These are phyloP conservation scores for Zelleria hepariella DNA, from an alignment of 2,888 invertebrate species.

Conservation along the genomic window DNA sequence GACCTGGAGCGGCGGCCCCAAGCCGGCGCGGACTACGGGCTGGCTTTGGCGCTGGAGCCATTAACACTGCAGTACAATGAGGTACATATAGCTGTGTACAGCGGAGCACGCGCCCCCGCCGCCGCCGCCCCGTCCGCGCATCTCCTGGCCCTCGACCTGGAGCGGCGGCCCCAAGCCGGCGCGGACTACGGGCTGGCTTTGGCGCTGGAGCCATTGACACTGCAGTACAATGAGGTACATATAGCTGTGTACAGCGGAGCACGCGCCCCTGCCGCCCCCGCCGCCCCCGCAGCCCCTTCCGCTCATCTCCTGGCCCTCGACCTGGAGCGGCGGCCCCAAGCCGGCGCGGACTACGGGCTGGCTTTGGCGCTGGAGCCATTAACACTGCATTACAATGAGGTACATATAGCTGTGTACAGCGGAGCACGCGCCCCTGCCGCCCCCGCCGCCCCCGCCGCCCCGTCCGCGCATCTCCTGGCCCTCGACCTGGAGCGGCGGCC, in stretches of 20 bases:
- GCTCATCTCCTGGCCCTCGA: too few relatives aligned
- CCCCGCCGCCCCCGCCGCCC: slow-evolving; percentile 56
- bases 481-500: slow-evolving; percentile 83
- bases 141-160: background rate
- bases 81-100: slow-evolving; percentile 78
- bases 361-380: too few relatives aligned
- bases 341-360: too few relatives aligned
- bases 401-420: slow-evolving; percentile 78
- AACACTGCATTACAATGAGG: too few relatives aligned
- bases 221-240: background rate
- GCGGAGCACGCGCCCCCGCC: slow-evolving; percentile 38
- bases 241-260: background rate
- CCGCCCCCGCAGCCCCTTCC: too few relatives aligned
- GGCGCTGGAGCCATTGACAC: background rate
- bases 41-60: slow-evolving; percentile 78
- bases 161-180: background rate
- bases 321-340: too few relatives aligned
- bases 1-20: slow-evolving; percentile 82
- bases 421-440: slow-evolving; percentile 46
- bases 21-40: slow-evolving; percentile 77
- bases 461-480: slow-evolving; percentile 80
- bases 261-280: too few relatives aligned
- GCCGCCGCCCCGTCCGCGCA: background rate
- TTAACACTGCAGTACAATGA: slow-evolving; percentile 84
- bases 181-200: background rate